phyloP scores from a whole-genome alignment of 2,888 invertebrate species.

The Drosophila pseudotakahashii region DNA sequence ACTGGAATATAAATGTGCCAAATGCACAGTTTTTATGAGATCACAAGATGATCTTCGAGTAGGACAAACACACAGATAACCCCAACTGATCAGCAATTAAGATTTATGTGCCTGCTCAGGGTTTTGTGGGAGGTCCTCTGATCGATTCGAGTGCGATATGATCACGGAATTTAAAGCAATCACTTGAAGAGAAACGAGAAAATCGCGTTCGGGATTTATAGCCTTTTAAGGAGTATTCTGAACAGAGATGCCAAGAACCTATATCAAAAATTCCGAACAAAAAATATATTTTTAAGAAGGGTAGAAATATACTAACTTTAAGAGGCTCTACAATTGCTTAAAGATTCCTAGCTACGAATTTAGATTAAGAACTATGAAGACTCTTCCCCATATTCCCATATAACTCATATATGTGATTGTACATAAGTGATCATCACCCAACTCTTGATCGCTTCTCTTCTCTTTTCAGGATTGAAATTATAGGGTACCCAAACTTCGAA shows the following conservation, averaged over 20 bases:
- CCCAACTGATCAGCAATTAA: slow-evolving; percentile 59
- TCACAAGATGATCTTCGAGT: slow-evolving; percentile 2
- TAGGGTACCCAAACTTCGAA: slow-evolving; percentile 65
- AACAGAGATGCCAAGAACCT: background rate
- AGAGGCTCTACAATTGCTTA: no score
- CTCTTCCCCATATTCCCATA: background rate
- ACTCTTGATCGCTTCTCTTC: slow-evolving; percentile 9
- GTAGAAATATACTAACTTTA: no score
- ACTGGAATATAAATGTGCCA: slow-evolving; percentile 30
- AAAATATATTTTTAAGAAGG: no score
- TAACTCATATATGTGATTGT: background rate
- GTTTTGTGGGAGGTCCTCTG: slow-evolving; percentile 49
- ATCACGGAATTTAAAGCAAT: slow-evolving; percentile 30
- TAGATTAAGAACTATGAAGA: background rate
- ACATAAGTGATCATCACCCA: slow-evolving; percentile 18
- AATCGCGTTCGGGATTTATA: slow-evolving; percentile 8
- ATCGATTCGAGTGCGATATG: slow-evolving; percentile 49
- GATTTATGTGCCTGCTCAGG: slow-evolving; percentile 64
- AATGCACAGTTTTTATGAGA: slow-evolving; percentile 36
- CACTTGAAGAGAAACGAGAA: slow-evolving; percentile 13
- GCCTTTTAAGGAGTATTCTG: background rate
- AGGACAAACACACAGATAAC: slow-evolving; percentile 47
- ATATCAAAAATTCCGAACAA: no score
- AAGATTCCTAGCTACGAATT: no score
- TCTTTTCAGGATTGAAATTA: slow-evolving; percentile 41